Conservation (phyloP, 2,888 invertebrate species). For the Cremastinae sp. region DNA sequence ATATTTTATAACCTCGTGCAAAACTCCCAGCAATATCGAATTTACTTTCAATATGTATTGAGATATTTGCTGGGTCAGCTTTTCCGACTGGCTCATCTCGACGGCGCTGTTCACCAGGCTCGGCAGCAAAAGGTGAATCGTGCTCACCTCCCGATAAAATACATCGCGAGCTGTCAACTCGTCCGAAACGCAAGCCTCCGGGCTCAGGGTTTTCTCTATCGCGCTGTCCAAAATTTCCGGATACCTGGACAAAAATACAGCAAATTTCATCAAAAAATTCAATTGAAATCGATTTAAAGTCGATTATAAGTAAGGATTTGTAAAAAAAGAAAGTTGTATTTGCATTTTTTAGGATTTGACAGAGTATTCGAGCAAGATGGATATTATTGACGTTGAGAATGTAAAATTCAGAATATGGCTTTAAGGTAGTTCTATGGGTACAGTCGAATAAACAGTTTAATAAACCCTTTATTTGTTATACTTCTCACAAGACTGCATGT, state of each 20-base stretch:
- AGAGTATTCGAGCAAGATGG: no score
- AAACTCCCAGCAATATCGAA: slow-evolving; percentile 80
- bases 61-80: slow-evolving; percentile 83
- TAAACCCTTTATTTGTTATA: no score
- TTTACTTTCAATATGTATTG: slow-evolving; percentile 77
- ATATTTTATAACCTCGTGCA: slow-evolving; percentile 85
- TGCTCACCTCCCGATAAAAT: slow-evolving; percentile 88
- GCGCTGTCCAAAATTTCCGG: slow-evolving; percentile 71
- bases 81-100: slow-evolving; percentile 83
- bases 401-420: no score
- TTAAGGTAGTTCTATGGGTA: no score
- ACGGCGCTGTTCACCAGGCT: slow-evolving; percentile 84
- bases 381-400: no score
- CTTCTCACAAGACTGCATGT: no score
- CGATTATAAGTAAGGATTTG: no score
- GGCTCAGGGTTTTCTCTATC: slow-evolving; percentile 72
- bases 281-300: no score
- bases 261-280: no score
- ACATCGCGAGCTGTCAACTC: slow-evolving; percentile 87
- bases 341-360: no score
- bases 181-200: slow-evolving; percentile 73
- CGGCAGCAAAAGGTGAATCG: slow-evolving; percentile 85
- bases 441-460: no score
- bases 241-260: slow-evolving; percentile 70
- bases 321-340: no score